Percentiles rank a stretch among this genome's conserved stretches.
Conservation (phyloP, 1,140 invertebrate species). For the Brachionus rotundiformis region DNA sequence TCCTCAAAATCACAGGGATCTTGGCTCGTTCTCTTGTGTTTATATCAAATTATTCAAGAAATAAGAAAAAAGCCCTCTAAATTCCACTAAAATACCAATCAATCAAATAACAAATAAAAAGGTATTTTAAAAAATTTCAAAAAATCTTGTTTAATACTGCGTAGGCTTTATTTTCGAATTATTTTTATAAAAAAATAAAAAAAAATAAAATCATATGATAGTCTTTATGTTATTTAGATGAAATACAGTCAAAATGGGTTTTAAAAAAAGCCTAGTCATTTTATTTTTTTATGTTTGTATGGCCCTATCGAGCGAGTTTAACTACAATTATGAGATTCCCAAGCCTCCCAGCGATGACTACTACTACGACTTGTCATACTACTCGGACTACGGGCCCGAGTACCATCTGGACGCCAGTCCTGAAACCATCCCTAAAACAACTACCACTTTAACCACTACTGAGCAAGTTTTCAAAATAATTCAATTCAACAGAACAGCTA, state of each 20-base stretch:
- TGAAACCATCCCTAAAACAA: not conserved
- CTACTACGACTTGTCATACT: not conserved
- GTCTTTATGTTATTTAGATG: slow-evolving; percentile 20
- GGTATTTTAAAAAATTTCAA: slow-evolving; percentile 25
- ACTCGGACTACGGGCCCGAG: not conserved
- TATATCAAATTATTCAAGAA: not conserved
- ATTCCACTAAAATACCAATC: slow-evolving; percentile 41
- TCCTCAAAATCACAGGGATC: not conserved
- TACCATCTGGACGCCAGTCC: not conserved
- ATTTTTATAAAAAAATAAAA: not conserved
- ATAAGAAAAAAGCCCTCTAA: not conserved
- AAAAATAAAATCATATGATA: not conserved
- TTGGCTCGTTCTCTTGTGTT: not conserved
- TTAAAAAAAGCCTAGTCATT: not conserved
- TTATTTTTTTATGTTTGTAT: not conserved
- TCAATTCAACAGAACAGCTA: not conserved
- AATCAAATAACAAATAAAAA: slow-evolving; percentile 47
- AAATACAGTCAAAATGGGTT: slow-evolving; percentile 3
- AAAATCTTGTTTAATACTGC: slow-evolving; percentile 18
- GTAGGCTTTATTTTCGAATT: slow-evolving; percentile 27
- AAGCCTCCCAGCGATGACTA: not conserved
- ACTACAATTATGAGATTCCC: not conserved
- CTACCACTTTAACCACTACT: not conserved
- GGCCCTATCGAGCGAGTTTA: not conserved
- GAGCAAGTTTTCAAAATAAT: not conserved